phyloP scores from a whole-genome alignment of 2,113 vertebrate genomes.

The Eleginops maclovinus region DNA sequence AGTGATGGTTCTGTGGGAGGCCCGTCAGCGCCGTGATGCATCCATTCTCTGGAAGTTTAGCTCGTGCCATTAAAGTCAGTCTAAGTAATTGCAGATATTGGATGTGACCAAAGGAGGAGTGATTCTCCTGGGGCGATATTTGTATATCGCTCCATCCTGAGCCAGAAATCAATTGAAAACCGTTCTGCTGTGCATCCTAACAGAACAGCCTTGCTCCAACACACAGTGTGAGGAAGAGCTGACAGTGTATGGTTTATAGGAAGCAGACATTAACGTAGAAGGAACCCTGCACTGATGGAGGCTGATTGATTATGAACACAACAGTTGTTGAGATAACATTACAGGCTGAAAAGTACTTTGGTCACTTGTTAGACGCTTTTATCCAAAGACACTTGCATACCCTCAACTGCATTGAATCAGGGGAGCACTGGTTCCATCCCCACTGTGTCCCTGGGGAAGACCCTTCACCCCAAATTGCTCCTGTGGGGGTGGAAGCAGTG shows the following conservation, averaged over 20 bases:
- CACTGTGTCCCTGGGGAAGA: too few relatives aligned
- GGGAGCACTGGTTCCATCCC: too few relatives aligned
- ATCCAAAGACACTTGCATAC: too few relatives aligned
- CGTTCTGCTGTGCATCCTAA: constrained; percentile 42
- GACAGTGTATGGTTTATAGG: neutral
- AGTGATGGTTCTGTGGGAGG: neutral
- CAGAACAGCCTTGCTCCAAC: neutral
- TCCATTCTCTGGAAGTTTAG: constrained; percentile 16
- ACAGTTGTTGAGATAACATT: neutral
- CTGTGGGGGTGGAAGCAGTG: too few relatives aligned
- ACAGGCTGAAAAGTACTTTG: neutral
- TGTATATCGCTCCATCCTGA: constrained; percentile 43
- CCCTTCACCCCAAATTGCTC: too few relatives aligned
- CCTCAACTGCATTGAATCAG: too few relatives aligned
- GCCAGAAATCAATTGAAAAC: constrained; percentile 59
- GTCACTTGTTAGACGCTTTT: too few relatives aligned
- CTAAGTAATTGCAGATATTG: constrained; percentile 57
- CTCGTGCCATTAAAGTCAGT: constrained; percentile 46
- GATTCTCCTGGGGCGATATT: constrained; percentile 47
- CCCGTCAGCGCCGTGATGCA: neutral
- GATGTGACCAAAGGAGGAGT: constrained; percentile 51
- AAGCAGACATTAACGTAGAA: neutral
- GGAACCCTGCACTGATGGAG: neutral
- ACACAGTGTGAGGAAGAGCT: neutral
- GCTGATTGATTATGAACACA: neutral